Conservation (phyloP, 2,888 invertebrate species). For the Pristionchus exspectatus region DNA sequence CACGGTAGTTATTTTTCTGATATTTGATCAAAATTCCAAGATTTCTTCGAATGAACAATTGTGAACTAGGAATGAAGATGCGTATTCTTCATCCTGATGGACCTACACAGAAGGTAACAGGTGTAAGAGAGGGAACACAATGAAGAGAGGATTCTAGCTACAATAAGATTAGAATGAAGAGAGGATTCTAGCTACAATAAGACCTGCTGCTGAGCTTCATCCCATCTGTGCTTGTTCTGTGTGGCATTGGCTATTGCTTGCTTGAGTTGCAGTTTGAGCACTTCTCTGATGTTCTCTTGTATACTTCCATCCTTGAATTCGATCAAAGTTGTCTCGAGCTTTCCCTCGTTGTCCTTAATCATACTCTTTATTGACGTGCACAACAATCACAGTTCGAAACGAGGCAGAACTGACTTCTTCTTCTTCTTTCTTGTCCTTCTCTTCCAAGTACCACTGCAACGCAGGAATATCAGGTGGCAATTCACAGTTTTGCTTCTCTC, state of each 20-base stretch:
- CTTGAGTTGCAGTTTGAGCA: neutral
- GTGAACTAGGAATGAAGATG: no score
- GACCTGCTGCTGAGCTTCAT: neutral
- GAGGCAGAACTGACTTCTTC: neutral
- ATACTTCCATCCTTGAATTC: neutral
- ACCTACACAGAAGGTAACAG: no score
- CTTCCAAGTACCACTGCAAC: neutral
- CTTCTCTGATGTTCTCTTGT: neutral
- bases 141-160: no score
- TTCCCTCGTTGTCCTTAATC: neutral
- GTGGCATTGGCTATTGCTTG: neutral
- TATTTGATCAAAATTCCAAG: no score
- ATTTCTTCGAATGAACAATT: no score
- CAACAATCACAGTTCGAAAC: no score
- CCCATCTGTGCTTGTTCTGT: neutral
- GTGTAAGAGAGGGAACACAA: no score
- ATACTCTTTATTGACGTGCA: neutral
- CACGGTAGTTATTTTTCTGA: no score
- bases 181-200: no score
- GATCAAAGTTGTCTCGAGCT: neutral
- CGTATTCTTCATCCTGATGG: no score
- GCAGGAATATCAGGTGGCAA: neutral
- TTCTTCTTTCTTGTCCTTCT: neutral
- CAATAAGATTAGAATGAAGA: no score
- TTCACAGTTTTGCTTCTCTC: neutral